Base-by-base conservation (phyloP, 1,140 invertebrate genomes). In the Steinernema khuongi region DNA sequence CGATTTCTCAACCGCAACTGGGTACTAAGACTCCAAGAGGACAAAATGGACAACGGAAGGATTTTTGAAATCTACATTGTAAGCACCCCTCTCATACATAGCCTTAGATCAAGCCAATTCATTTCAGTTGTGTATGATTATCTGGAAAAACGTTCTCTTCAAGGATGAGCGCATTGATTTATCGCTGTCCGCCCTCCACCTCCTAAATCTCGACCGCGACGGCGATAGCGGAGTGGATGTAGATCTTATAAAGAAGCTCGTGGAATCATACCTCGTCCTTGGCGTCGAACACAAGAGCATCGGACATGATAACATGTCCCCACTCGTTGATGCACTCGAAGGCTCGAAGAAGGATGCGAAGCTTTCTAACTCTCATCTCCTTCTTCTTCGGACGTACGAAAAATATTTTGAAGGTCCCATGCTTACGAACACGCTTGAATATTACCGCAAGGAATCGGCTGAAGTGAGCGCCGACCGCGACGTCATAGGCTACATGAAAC, bases 1-100 rank as follows among this genome's bases (percentile, higher is more conserved):
- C 90, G 93, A 0, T 99, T 98, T 88, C 88, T 98, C 28, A 98
- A 98, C 89, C 90, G 95, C 78, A 95, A 98, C 86, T 99, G 96
- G 96, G 94, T 98, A 0, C 91, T 94, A 79, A 88, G 50, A 14
- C 4, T 17, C 7, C 36, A 41, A 41, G 36, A 41, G 36, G 26
- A 60, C 22, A n/a, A n/a, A n/a, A n/a, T n/a, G n/a, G n/a, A n/a
- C n/a, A n/a, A n/a, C n/a, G n/a, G n/a, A n/a, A n/a, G n/a, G n/a
- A n/a, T n/a, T n/a, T n/a, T n/a, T n/a, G n/a, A n/a, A n/a, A n/a
- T n/a, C n/a, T n/a, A n/a, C n/a, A n/a, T n/a, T n/a, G n/a, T n/a
- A n/a, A n/a, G n/a, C n/a, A n/a, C n/a, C n/a, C n/a, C n/a, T n/a
- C n/a, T n/a, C n/a, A n/a, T n/a, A n/a, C n/a, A n/a, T n/a, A n/a